Evolutionary conservation across 1,140 invertebrate genomes (phyloP), one percentile per base, ranked within the genome.

Genomic region (Acromyrmex echinatior): DNA sequence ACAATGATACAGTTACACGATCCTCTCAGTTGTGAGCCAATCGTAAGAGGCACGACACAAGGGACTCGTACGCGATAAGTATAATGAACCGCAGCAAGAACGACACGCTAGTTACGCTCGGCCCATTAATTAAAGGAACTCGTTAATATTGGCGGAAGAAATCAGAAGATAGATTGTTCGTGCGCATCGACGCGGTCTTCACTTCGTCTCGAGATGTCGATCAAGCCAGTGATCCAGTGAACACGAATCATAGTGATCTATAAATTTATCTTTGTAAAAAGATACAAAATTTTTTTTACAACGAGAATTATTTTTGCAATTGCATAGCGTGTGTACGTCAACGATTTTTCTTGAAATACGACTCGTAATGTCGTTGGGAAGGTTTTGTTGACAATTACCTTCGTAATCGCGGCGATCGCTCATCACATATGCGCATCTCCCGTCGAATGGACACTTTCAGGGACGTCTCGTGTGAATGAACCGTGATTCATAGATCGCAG

Each of bases 1-100:
- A 94, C 89, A 88, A 70, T 94, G 93, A 92, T 93, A 92, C 92
- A 91, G 91, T 94, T 95, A 91, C 76, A 63, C 79, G 87, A 90
- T 90, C 79, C 88, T 92, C 91, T 92, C 93, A 93, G 93, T 94
- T 79, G 80, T 76, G 78, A 92, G 86, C 85, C 90, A 91, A 92
- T 92, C 88, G 89, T 87, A 89, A 88, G 53, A 91, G 88, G 87
- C 85, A 88, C 90, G 88, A 92, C 53, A 51, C 62, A 6, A 53
- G 21, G 21, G 6, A 14, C 87, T 79, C 88, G 51, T 63, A 51
- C 65, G 66, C 78, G 82, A 91, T 91, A 88, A 90, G 86, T 91
- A 88, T 87, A 85, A 88, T 87, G 65, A 82, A 86, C 56, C 25
- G 14, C 14, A 66, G 21, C 78, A 86, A 76, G 79, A 51, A 86